phyloP scores from a whole-genome alignment of 2,888 invertebrate genomes.

The Abrostola tripartita region DNA sequence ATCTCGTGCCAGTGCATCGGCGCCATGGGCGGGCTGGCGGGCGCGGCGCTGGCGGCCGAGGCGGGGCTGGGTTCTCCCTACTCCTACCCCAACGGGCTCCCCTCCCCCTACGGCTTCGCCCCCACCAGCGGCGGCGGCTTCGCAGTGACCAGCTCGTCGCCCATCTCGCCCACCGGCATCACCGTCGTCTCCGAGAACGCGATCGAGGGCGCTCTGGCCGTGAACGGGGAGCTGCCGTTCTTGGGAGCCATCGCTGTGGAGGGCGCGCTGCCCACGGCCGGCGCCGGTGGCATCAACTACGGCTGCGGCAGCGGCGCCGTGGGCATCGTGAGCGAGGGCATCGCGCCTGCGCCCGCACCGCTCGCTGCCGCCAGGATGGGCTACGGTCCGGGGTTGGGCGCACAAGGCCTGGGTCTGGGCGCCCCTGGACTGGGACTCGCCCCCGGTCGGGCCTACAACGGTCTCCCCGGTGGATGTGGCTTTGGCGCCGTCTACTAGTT shows the following conservation, averaged over 20 bases:
- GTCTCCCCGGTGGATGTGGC: constrained; percentile 6
- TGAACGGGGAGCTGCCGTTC: constrained; percentile 65
- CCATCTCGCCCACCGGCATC: constrained; percentile 63
- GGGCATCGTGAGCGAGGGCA: constrained; percentile 45
- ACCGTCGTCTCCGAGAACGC: constrained; percentile 67
- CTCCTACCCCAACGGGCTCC: too few relatives aligned
- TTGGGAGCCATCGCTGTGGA: constrained; percentile 63
- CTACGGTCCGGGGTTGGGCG: constrained; percentile 10
- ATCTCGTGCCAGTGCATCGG: constrained; percentile 44
- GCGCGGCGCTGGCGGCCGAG: constrained; percentile 8
- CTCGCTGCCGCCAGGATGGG: constrained; percentile 5
- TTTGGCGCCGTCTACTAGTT: constrained; percentile 2
- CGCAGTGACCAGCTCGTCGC: constrained; percentile 59
- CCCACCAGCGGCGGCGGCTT: constrained; percentile 53
- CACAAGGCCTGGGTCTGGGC: background rate
- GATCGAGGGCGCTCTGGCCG: constrained; percentile 60
- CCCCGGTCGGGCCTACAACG: constrained; percentile 6
- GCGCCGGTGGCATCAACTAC: constrained; percentile 58
- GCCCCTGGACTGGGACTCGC: background rate
- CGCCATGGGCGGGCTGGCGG: constrained; percentile 17
- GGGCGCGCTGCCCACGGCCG: constrained; percentile 59
- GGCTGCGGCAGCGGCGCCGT: constrained; percentile 38
- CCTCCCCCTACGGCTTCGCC: constrained; percentile 14
- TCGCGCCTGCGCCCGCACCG: constrained; percentile 21
- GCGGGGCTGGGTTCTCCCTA: too few relatives aligned